Conservation (phyloP, 1,140 invertebrate species). For the Leptinotarsa defecta region DNA sequence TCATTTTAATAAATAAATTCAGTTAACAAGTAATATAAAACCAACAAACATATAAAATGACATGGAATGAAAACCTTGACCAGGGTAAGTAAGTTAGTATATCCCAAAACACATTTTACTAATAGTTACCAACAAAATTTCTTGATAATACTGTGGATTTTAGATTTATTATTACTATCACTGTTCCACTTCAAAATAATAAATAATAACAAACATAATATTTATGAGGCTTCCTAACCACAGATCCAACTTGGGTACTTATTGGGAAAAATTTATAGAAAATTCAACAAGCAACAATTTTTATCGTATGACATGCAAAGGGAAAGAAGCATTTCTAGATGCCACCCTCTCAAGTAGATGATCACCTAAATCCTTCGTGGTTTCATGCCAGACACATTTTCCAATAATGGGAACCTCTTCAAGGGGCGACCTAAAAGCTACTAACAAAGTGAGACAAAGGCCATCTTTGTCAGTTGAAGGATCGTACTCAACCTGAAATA, state of each 20-base stretch:
- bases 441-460: constrained; percentile 79
- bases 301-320: constrained; percentile 81
- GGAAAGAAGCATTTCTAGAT: constrained; percentile 76
- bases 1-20: not conserved
- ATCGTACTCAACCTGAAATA: constrained; percentile 60
- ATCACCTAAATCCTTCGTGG: constrained; percentile 72
- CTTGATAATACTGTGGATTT: not conserved
- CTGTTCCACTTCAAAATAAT: too few species aligned
- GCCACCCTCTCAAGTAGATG: constrained; percentile 68
- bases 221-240: not conserved
- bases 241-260: not conserved
- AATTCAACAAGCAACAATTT: constrained; percentile 1
- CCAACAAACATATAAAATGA: constrained; percentile 5
- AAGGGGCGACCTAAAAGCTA: constrained; percentile 82
- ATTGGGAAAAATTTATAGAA: not conserved
- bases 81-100: not conserved
- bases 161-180: not conserved
- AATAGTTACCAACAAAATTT: not conserved
- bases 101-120: not conserved
- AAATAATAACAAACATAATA: too few species aligned
- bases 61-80: not conserved
- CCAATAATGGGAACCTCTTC: constrained; percentile 84
- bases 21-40: constrained; percentile 4
- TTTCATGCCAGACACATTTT: constrained; percentile 87
- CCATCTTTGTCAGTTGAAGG: constrained; percentile 69